Conservation (phyloP, 2,113 vertebrate species). For the Limnothrissa miodon region DNA sequence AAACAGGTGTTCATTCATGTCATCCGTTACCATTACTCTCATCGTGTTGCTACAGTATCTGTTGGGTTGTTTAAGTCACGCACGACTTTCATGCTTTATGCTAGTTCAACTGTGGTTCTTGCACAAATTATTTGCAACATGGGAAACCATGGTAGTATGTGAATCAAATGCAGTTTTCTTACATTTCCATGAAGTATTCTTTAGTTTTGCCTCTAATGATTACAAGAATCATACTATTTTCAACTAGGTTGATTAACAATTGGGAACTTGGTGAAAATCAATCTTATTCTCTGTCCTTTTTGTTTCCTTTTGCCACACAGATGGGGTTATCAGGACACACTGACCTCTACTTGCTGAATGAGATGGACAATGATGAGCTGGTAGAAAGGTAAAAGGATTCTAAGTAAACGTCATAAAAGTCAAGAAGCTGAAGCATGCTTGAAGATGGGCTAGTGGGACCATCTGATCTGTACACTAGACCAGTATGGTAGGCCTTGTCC, state of each 20-base stretch:
- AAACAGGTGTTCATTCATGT: background rate
- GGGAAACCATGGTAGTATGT: background rate
- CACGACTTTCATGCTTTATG: background rate
- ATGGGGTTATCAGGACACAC: slow-evolving; percentile 70
- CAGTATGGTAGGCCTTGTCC: background rate
- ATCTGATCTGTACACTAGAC: background rate
- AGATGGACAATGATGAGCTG: slow-evolving; percentile 63
- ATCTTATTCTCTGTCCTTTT: background rate
- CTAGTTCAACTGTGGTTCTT: background rate
- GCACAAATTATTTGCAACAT: background rate
- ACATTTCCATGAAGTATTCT: background rate
- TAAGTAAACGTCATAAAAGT: background rate
- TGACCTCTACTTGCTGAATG: slow-evolving; percentile 80
- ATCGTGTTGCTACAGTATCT: background rate
- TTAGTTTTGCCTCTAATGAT: no score
- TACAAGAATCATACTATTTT: no score
- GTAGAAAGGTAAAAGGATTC: slow-evolving; percentile 49
- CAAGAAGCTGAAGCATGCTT: background rate
- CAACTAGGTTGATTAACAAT: no score
- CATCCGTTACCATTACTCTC: background rate
- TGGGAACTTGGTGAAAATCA: no score
- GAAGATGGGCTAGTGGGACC: background rate
- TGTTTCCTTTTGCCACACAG: slow-evolving; percentile 59
- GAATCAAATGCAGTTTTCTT: background rate
- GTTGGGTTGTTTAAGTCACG: background rate